phyloP scores from a whole-genome alignment of 2,797 vertebrate genomes.

The Gymnoscopelus braueri region DNA sequence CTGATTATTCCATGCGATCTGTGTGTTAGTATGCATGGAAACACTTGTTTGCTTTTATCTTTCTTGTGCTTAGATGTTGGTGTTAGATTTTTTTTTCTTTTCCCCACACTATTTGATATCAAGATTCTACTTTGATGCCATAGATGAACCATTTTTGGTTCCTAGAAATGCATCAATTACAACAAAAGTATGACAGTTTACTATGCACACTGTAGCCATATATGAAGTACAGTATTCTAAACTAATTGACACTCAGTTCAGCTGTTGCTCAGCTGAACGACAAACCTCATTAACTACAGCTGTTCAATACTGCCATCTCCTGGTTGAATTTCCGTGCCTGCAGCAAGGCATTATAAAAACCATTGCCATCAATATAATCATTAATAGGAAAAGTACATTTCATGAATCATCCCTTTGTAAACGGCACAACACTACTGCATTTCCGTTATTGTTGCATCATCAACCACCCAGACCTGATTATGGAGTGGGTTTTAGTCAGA shows the following conservation, averaged over 20 bases:
- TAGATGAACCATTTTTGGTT: too few relatives aligned
- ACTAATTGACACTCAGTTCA: slow-evolving; percentile 23
- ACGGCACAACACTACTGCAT: background rate
- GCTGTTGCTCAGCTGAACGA: slow-evolving; percentile 30
- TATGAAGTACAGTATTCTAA: slow-evolving; percentile 40
- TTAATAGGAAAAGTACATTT: background rate
- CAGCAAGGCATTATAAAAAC: background rate
- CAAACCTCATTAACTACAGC: slow-evolving; percentile 20
- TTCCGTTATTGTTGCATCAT: background rate
- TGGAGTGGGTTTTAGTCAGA: slow-evolving; percentile 15
- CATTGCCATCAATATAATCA: background rate
- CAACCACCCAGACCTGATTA: slow-evolving; percentile 3
- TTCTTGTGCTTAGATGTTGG: background rate
- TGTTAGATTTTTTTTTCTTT: background rate
- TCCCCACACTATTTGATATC: slow-evolving; percentile 14
- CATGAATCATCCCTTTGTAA: background rate
- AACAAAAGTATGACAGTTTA: slow-evolving; percentile 38
- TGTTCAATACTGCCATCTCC: slow-evolving; percentile 80
- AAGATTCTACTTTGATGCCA: slow-evolving; percentile 24
- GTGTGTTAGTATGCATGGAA: too few relatives aligned
- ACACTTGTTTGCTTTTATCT: slow-evolving; percentile 3
- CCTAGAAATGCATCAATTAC: slow-evolving; percentile 32
- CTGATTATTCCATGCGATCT: too few relatives aligned
- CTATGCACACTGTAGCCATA: slow-evolving; percentile 15
- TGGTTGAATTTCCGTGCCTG: slow-evolving; percentile 32